Percentiles rank a stretch among this genome's conserved stretches.
Evolutionary conservation across 2,113 vertebrate genomes (phyloP).

Genomic region (Dolichallabes microphthalmus): DNA sequence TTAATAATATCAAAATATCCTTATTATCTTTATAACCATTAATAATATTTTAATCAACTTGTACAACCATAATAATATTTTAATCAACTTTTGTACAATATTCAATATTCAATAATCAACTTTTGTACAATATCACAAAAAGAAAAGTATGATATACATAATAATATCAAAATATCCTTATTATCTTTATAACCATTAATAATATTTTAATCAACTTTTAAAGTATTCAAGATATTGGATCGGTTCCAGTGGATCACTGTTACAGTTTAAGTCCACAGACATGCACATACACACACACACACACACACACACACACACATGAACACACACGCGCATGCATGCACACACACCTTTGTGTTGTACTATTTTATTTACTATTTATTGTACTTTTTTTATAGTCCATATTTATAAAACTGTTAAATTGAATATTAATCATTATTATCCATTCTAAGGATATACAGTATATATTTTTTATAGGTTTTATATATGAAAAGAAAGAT

Average conservation of each 20-base stretch:
- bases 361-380: background rate
- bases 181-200: background rate
- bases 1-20: background rate
- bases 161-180: background rate
- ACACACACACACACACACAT: background rate
- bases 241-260: background rate
- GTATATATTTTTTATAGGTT: no score
- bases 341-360: background rate
- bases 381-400: background rate
- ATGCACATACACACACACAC: background rate
- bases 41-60: background rate
- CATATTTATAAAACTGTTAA: background rate
- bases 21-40: background rate
- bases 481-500: background rate
- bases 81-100: no score
- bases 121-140: background rate
- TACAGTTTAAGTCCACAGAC: background rate
- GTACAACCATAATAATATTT: no score
- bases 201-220: background rate
- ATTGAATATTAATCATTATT: background rate
- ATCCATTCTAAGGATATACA: background rate
- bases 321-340: no score
- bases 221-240: background rate
- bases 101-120: no score
- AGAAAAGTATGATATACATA: background rate